phyloP scores from a whole-genome alignment of 2,797 vertebrate species.

The Rhinatrema bivittatum region DNA sequence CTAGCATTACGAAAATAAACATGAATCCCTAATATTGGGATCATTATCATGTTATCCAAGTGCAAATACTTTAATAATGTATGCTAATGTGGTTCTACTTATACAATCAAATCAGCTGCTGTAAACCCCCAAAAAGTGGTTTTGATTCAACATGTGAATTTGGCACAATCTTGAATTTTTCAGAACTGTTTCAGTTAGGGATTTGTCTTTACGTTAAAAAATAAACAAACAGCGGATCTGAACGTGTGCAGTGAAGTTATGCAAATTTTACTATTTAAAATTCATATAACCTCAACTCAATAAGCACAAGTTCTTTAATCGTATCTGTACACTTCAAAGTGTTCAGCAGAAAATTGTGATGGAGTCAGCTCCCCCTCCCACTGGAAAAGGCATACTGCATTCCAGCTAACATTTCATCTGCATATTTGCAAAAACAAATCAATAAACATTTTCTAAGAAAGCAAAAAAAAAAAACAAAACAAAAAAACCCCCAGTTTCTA shows the following conservation, averaged over 20 bases:
- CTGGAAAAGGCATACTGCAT: too few relatives aligned
- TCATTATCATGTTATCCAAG: conserved; percentile 7
- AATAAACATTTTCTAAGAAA: too few relatives aligned
- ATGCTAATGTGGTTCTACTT: conserved; percentile 23
- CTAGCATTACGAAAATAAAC: too few relatives aligned
- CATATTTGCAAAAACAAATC: too few relatives aligned
- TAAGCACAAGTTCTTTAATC: background rate
- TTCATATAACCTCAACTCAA: too few relatives aligned
- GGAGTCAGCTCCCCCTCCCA: conserved; percentile 3
- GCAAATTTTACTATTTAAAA: too few relatives aligned
- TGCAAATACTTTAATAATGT: conserved; percentile 26
- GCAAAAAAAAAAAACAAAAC: too few relatives aligned
- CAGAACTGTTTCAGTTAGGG: conserved; percentile 16
- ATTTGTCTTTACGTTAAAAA: background rate
- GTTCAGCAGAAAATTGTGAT: background rate
- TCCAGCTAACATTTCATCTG: too few relatives aligned
- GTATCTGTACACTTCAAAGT: fast-evolving
- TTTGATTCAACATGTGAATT: conserved; percentile 13
- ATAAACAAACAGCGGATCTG: conserved; percentile 4
- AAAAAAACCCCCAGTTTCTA: too few relatives aligned
- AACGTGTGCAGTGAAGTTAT: conserved; percentile 11
- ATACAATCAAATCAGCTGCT: conserved; percentile 20
- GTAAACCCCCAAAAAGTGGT: conserved; percentile 15
- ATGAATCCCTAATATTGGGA: conserved; percentile 5
- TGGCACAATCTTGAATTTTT: conserved; percentile 2